phyloP scores from a whole-genome alignment of 2,113 vertebrate genomes.

The Trichomycterus rosablanca region DNA sequence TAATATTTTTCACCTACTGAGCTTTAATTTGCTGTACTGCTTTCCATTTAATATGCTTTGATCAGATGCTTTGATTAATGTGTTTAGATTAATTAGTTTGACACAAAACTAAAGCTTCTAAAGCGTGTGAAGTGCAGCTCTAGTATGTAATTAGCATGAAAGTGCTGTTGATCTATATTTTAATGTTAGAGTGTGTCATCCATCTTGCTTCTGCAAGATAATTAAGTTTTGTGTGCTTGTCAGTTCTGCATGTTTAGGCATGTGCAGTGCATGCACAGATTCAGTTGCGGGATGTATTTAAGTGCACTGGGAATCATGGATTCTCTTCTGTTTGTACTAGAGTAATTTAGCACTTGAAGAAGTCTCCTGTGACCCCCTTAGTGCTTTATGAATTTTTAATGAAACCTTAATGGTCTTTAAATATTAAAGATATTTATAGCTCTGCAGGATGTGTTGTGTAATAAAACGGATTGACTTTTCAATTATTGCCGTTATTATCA shows the following conservation, averaged over 20 bases:
- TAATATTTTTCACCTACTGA: constrained; percentile 10
- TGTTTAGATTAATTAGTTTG: constrained; percentile 5
- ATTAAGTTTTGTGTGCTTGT: not conserved
- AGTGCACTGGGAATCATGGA: not conserved
- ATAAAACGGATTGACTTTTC: too few relatives aligned
- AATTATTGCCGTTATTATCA: constrained; percentile 13
- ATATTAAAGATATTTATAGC: constrained; percentile 16
- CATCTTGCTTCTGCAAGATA: not conserved
- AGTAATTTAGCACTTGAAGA: constrained; percentile 3
- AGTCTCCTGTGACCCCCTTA: constrained; percentile 6
- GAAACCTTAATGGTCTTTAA: constrained; percentile 20
- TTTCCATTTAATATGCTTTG: constrained; percentile 16
- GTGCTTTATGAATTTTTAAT: constrained; percentile 27
- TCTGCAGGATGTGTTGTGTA: not conserved
- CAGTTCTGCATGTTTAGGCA: constrained; percentile 4
- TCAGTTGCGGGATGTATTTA: not conserved
- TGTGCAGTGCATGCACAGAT: constrained; percentile 17
- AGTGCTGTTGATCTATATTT: constrained; percentile 9
- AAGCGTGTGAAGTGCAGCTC: not conserved
- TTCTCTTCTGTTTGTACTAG: not conserved
- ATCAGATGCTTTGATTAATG: constrained; percentile 1
- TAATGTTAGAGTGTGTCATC: not conserved
- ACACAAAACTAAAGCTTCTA: too few relatives aligned
- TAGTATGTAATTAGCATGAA: constrained; percentile 18
- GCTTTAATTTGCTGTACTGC: constrained; percentile 4